Evolutionary conservation across 1,140 invertebrate species (phyloP), one percentile per base, ranked within the genome.

Genomic region (Wasmannia auropunctata): DNA sequence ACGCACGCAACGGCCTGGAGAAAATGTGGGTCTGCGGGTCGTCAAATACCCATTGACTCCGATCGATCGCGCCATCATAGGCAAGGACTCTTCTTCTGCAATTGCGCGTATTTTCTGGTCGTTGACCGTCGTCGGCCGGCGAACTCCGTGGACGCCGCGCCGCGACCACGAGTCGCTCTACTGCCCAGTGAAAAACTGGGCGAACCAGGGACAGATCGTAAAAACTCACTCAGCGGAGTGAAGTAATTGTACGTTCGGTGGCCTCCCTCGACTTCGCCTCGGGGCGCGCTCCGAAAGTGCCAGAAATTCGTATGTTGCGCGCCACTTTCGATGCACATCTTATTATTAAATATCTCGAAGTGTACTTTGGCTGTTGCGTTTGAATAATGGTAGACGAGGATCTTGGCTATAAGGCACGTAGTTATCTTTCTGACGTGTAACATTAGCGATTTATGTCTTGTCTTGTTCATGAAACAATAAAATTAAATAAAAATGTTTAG

Each of bases 11-110:
- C 49, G 31, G 22, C 19, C 25, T 43, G 34, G 22, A 54, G 86
- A 86, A 90, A 90, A 94, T 93, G 89, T 94, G 89, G 93, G 93
- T 94, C 93, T 94, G 89, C 91, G 67, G 93, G 93, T 93, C 93
- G 87, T 86, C 70, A 86, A 89, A 90, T 86, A 88, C 60, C 60
- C 76, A 62, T 83, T 86, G 86, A 86, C 70, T 76, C 88, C 86
- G 62, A 86, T 90, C 87, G 25, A 76, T 84, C 77, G 70, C 67
- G 70, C 62, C 63, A 70, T 86, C 84, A 49, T 49, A 60, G 22
- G 28, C 69, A 89, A 67, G 37, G 74, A 25, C 49, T 89, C 65
- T 91, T 89, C 87, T 88, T 90, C 90, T 90, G 91, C 85, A 83
- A 91, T 91, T 60, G 46, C 31, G 60, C 49, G 90, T 84, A 86